These are phyloP conservation scores for Drosophila pseudotakahashii DNA, from an alignment of 2,888 invertebrate species.

Conservation along the genomic window DNA sequence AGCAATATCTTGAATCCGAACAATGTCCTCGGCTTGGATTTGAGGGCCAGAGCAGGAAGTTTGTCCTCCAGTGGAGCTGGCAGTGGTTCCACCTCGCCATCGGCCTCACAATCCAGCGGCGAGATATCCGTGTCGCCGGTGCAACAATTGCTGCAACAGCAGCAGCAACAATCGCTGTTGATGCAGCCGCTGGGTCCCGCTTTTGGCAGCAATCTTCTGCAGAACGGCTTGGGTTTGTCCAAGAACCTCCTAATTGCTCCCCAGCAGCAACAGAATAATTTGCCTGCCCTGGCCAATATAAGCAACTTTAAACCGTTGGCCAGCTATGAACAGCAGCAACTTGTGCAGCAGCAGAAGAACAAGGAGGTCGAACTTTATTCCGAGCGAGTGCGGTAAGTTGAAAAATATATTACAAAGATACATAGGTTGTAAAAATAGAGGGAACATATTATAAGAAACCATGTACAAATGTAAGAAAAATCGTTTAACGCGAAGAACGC, in stretches of 20 bases:
- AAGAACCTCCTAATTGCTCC: constrained; percentile 55
- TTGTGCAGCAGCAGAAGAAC: constrained; percentile 87
- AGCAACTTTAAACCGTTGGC: constrained; percentile 77
- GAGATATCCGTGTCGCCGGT: constrained; percentile 85
- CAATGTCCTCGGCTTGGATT: constrained; percentile 82
- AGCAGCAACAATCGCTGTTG: constrained; percentile 54
- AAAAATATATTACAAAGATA: not conserved
- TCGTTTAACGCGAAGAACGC: too few relatives aligned
- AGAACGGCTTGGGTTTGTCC: constrained; percentile 62
- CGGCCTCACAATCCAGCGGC: constrained; percentile 90
- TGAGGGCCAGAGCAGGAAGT: constrained; percentile 90
- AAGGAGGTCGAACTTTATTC: constrained; percentile 91
- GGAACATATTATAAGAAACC: not conserved
- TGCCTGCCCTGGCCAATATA: constrained; percentile 65
- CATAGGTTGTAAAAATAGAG: too few relatives aligned
- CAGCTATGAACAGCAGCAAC: constrained; percentile 81
- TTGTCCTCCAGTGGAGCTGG: constrained; percentile 91
- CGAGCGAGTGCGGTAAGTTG: constrained; percentile 91
- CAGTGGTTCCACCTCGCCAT: constrained; percentile 92
- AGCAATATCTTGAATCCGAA: constrained; percentile 64
- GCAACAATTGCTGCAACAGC: constrained; percentile 66
- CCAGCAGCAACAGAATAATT: constrained; percentile 51
- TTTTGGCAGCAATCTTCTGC: constrained; percentile 50
- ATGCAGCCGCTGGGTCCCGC: constrained; percentile 47
- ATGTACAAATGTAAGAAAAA: not conserved